Evolutionary conservation across 1,140 invertebrate species (phyloP), one percentile per base, ranked within the genome.

Genomic region (Lordiphosa collinella): DNA sequence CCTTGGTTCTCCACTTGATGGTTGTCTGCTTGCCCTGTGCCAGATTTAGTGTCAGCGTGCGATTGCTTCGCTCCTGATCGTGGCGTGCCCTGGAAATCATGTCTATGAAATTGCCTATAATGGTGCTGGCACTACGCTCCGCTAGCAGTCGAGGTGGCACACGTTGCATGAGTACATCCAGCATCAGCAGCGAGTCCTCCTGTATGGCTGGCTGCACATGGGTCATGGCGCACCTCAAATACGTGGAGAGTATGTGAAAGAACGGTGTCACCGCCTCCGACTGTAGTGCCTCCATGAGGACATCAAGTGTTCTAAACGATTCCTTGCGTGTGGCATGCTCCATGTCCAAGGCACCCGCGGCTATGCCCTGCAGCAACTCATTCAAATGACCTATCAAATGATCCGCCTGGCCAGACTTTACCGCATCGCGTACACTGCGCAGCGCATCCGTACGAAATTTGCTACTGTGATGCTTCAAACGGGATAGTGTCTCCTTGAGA

Each of bases 161-260:
- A 48, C 92, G 90, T 31, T 92, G 87, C 10, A 95, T 85, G 13
- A 96, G 89, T 47, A 92, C 90, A 73, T 95, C 95, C n/a, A 96
- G 89, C 46, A 96, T 91, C 6, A 92, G 74, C 2, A 97, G 88
- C 0, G 96, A 95, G 87, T 96, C 95, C 86, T 95, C 93, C 82
- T 96, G 94, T 44, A 97, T 93, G 40, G 91, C 90, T 9, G 91
- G 91, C 85, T 95, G 91, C 51, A 97, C 94, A 68, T 96, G 95
- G 7, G 95, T 96, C 94, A 97, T 96, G 1, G 94, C 93, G 90
- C 95, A 97, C 25, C 93, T 92, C 25, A 97, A 86, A 79, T 96
- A 95, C 8, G 94, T 94, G 34, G 92, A 92, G 36, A 97, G 88
- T 7, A 94, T 91, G 60, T 93, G 91, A 75, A 93, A 94, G 78